Evolutionary conservation across 2,888 invertebrate genomes (phyloP), one percentile per base, ranked within the genome.

Genomic region (Rhimphoctona megacephalus): DNA sequence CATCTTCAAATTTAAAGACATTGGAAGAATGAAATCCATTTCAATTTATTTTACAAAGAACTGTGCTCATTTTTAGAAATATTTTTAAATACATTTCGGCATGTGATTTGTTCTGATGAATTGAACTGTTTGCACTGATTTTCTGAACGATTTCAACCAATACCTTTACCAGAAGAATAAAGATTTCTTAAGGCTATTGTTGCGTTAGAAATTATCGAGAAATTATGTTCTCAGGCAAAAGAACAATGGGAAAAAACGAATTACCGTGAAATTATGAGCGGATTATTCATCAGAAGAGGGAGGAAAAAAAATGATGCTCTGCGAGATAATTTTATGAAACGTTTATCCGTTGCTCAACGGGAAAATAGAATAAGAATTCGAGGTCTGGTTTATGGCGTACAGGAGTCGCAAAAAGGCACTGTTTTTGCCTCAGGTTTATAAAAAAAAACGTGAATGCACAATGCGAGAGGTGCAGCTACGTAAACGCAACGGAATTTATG

Each of bases 401-500:
- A 66, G 30, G 22, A 43, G 54, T 81, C 43, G 54, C 49, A 73
- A 57, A 57, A 36, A 76, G 70, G 57, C 19, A 9, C 57, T 39
- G 30, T 25, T 74, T 43, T 57, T 30, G 8, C 25, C 39, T 22
- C 25, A 43, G 9, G 61, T 17, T 22, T 25, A n/a, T 36, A 30
- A 57, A 43, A 39, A 69, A 52, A 70, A 77, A 46, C 22, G 30
- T 17, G 30, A n/a, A 43, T 72, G 36, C 49, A 69, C 25, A 8
- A 19, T 17, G 11, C 39, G 5, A 64, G 49, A 78, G 70, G 36
- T 57, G 43, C 33, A 64, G 49, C 69, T 52, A 69, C 22, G 52
- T 64, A 74, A 73, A 83, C 67, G 67, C 43, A 49, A 30, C 17
- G 49, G 25, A 52, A 73, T 79, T 52, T 25, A 66, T 43, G 46